Base-by-base conservation (phyloP, 2,113 vertebrate species). In the Papio anubis region DNA sequence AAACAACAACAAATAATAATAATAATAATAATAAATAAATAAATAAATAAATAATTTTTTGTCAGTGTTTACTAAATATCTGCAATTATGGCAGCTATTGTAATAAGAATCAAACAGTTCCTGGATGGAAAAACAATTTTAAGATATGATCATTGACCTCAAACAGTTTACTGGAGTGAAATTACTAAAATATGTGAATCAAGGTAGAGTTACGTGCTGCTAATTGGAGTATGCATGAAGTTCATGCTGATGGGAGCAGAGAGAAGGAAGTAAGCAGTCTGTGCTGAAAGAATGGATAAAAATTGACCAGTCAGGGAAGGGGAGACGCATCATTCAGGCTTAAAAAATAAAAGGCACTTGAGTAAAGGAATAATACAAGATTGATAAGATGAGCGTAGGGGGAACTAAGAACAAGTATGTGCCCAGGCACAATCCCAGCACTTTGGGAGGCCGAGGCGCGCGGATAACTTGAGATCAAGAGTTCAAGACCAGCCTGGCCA, bases 81-180 rank as follows among this genome's bases (percentile, higher is more conserved):
- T 75, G 83, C 20, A 76, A 79, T 94, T 96, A 90, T 55, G 50
- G 64, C 84, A 85, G 50, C 30, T 64, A 20, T 73, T 64, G 25
- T 48, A 89, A n/a, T 86, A 40, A 91, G 40, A 91, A 93, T 27
- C 20, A 90, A 38, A 59, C 3, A 43, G 12, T 52, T 90, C 40
- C 21, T 90, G 72, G 40, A 72, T 88, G n/a, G 79, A 91, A 90
- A 97, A 96, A 89, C 9, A 85, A 83, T 8, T 83, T 96, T 35
- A 79, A 88, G 68, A 27, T 8, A 48, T 55, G 16, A 78, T 73
- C 38, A 48, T n/a, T 48, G 61, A 89, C 89, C 78, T 93, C 81
- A 89, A 70, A 89, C 52, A 82, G 23, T n/a, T 93, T 70, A 55
- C 30, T 90, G 76, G 20, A 75, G n/a, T 85, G 64, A 64, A 93